phyloP scores from a whole-genome alignment of 2,113 vertebrate genomes.

The Condylura cristata region DNA sequence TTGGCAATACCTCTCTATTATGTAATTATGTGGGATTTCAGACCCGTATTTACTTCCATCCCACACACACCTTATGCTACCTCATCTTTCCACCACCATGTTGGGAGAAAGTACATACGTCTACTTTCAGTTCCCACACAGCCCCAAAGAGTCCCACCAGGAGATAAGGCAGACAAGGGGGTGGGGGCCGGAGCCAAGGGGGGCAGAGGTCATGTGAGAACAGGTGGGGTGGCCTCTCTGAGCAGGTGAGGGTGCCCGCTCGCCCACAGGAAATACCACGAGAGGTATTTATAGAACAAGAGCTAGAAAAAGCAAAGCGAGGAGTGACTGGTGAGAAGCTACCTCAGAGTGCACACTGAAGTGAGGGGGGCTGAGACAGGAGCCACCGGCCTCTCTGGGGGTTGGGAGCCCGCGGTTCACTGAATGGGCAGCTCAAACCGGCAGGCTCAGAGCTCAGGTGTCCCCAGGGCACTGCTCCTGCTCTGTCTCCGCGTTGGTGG shows the following conservation, averaged over 20 bases:
- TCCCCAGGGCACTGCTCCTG: background rate
- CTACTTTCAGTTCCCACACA: background rate
- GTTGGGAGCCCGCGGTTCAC: too few species aligned
- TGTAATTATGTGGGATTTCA: constrained; percentile 64
- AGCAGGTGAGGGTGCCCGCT: background rate
- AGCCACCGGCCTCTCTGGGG: background rate
- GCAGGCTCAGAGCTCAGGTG: background rate
- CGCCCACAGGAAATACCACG: background rate
- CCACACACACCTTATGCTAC: constrained; percentile 72
- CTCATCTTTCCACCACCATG: background rate
- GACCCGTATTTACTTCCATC: constrained; percentile 65
- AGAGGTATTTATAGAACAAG: background rate
- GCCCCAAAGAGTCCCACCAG: background rate
- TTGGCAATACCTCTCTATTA: constrained; percentile 73
- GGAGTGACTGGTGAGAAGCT: too few species aligned
- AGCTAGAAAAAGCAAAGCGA: background rate
- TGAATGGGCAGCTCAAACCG: too few species aligned
- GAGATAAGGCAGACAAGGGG: background rate
- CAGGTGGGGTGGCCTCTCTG: background rate
- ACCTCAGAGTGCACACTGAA: accelerated
- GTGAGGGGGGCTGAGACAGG: background rate
- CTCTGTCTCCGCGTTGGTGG: background rate
- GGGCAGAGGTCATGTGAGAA: background rate
- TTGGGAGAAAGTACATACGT: background rate
- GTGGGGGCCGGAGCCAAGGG: background rate